Base-by-base conservation (phyloP, 2,888 invertebrate species). In the Cistogaster globosa region DNA sequence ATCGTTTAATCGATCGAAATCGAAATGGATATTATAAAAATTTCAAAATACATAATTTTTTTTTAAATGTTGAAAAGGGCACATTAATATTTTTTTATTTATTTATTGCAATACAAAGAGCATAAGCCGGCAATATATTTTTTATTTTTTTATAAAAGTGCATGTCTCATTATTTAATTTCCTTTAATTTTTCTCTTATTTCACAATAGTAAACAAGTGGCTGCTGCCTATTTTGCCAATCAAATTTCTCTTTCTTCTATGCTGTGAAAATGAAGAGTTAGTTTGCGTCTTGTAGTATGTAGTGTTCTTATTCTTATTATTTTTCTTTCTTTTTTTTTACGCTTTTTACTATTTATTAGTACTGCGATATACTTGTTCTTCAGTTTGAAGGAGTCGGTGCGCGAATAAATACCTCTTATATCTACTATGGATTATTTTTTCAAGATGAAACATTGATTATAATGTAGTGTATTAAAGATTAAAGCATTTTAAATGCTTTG, bases 341-440 rank as follows among this genome's bases (percentile, higher is more conserved):
- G 22, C 42, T 62, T 62, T 82, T 48, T 76, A 42, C 48, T 75
- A 45, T 18, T 58, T 75, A 45, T 18, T 58, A 51, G 18, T 60
- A 58, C 58, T 36, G 45, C 11, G 36, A 62, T 67, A 72, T 72
- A 67, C 53, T 77, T 36, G 67, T 67, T 67, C 22, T 53, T 82
- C 72, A 83, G 65, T 83, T 77, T 55, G 32, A 60, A 53, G 72
- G 55, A 45, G 65, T 71, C 83, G 83, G 57, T 72, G 67, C 55
- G 72, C 72, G 42, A 84, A 71, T 75, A 67, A 79, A 84, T 71
- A 80, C 58, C 71, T 12, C 12, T 3, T 12, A 42, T 14, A 45
- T 55, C 26, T 32, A 32, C 57, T 58, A 57, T 14, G 7, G 3
- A 67, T 51, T 67, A 57, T 57, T 26, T 32, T 45, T 51, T 11